A percentile compares a stretch with the other conserved stretches of the same genome.
These are phyloP conservation scores for Thera britannica DNA, from an alignment of 2,888 invertebrate species.

Conservation along the genomic window DNA sequence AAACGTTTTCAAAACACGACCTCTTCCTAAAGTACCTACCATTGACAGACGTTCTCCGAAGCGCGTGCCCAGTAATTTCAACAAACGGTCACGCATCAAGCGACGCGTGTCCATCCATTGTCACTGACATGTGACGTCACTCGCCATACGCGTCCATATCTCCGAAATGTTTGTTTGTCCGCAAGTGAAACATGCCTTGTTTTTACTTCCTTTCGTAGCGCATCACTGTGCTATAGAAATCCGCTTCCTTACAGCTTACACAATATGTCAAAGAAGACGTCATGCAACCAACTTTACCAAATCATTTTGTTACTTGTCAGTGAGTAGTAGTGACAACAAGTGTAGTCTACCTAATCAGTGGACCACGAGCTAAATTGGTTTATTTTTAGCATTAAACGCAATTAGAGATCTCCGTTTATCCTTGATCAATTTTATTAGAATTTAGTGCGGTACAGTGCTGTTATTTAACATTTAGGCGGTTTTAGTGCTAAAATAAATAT, in stretches of 20 bases:
- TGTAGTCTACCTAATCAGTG: conserved; percentile 29
- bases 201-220: conserved; percentile 31
- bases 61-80: conserved; percentile 67
- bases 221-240: conserved; percentile 19
- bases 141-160: conserved; percentile 55
- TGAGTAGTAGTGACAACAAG: conserved; percentile 21
- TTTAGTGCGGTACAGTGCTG: conserved; percentile 31
- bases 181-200: conserved; percentile 52
- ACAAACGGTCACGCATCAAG: conserved; percentile 36
- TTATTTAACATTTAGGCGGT: conserved; percentile 23
- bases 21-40: conserved; percentile 54
- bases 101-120: conserved; percentile 54
- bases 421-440: conserved; percentile 39
- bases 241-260: conserved; percentile 7
- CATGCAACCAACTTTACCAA: conserved; percentile 8
- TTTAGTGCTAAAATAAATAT: conserved; percentile 25
- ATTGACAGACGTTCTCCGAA: conserved; percentile 70
- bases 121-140: conserved; percentile 50
- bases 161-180: conserved; percentile 69
- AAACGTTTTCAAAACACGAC: conserved; percentile 68
- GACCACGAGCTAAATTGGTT: conserved; percentile 37
- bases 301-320: conserved; percentile 3
- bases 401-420: conserved; percentile 36
- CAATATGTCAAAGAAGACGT: conserved; percentile 20
- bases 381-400: conserved; percentile 41